Evolutionary conservation across 2,888 invertebrate species (phyloP).

Genomic region (Rugalucina vietnamica): DNA sequence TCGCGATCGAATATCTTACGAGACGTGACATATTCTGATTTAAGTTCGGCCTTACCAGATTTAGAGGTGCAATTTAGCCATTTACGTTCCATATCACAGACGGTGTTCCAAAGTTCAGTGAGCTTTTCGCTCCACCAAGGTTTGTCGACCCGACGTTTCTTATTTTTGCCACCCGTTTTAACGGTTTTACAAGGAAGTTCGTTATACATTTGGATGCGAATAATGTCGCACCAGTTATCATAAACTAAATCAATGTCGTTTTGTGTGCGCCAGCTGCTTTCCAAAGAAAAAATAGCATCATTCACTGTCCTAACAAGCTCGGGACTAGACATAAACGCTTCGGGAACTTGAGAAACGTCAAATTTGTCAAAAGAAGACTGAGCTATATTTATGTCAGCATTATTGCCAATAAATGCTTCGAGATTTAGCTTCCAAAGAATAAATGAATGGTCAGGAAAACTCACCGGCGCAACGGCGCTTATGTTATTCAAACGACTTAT

Average conservation of each 20-base stretch:
- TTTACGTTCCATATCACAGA: not conserved
- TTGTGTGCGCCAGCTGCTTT: conserved; percentile 1
- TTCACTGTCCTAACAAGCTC: not conserved
- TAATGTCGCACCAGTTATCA: conserved; percentile 7
- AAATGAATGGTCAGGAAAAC: conserved; percentile 3
- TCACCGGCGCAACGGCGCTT: not conserved
- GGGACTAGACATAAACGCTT: not conserved
- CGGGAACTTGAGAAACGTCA: not conserved
- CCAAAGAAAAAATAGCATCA: not conserved
- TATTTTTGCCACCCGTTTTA: not conserved
- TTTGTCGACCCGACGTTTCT: not conserved
- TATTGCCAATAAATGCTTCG: not conserved
- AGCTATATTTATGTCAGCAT: not conserved
- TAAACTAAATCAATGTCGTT: not conserved
- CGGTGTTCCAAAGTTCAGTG: not conserved
- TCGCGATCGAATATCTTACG: conserved; percentile 3
- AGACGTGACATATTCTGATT: not conserved
- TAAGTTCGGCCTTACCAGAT: not conserved
- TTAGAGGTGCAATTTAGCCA: not conserved
- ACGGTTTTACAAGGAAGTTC: conserved; percentile 5
- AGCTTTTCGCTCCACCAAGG: conserved; percentile 7
- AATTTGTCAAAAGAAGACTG: not conserved
- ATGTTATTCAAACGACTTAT: not conserved
- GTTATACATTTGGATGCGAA: not conserved
- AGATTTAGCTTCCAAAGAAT: not conserved